Evolutionary conservation across 2,797 vertebrate species (phyloP), one percentile per base, ranked within the genome.

Genomic region (Sebastes vulpes): DNA sequence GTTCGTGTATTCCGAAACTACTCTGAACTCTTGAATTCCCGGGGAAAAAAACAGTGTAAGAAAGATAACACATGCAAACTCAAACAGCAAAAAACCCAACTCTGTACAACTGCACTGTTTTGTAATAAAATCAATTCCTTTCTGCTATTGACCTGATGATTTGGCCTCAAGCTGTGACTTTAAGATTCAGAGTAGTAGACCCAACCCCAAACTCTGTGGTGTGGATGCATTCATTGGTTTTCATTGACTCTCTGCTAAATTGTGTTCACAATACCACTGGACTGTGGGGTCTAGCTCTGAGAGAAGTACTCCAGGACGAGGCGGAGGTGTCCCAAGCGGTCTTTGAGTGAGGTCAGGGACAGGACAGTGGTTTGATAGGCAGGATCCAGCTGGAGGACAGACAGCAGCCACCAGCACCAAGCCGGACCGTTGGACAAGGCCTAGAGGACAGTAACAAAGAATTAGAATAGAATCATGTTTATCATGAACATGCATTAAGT

Each of bases 351-450:
- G 1, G 93, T 96, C 86, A 95, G 95, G 31, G 97, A 98, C 67
- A 98, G 92, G 65, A 98, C 94, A 1, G 83, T 96, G 82, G 97
- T 97, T 88, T 98, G 97, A 89, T 96, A 97, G 73, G 95, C 94
- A 0, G 97, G 96, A 68, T 98, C 97, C 63, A 98, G 95, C 79
- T 97, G 97, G 65, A 98, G 95, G 46, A 97, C 94, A 18, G 97
- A 98, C 65, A 98, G 91, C 74, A 98, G 95, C 98, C 98, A 98
- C 98, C 98, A 98, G 90, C 97, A 98, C 98, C 98, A 98, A 0
- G 87, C 90, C 0, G 98, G 98, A 67, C 98, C 98, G 0, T 98
- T 96, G 32, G 94, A 87, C 0, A 86, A 97, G 20, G 94, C 97
- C 98, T 98, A 82, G 53, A 80, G 2, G 52, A 48, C 4, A 59